Evolutionary conservation across 2,797 vertebrate species (phyloP).

Genomic region (Anableps anableps): DNA sequence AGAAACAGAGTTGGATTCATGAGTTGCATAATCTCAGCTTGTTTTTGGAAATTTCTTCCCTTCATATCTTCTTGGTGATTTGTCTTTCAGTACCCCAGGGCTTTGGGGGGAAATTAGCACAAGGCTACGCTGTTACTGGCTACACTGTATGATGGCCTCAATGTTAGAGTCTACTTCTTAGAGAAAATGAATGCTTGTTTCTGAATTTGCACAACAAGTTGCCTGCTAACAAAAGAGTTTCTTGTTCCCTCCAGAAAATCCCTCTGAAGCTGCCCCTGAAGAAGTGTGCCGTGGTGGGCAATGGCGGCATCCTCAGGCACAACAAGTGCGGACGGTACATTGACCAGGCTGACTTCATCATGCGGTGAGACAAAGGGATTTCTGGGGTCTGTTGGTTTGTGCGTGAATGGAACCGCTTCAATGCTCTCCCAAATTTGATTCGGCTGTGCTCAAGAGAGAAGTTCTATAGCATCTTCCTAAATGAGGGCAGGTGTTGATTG

Average conservation of each 20-base stretch:
- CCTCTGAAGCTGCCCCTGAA: slow-evolving; percentile 92
- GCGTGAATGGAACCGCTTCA: neutral
- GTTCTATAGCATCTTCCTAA: slow-evolving; percentile 18
- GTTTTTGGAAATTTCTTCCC: neutral
- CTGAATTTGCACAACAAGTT: neutral
- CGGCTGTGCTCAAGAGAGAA: slow-evolving; percentile 6
- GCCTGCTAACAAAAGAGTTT: slow-evolving; percentile 7
- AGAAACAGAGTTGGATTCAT: slow-evolving; percentile 9
- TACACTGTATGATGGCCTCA: neutral
- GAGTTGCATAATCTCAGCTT: slow-evolving; percentile 7
- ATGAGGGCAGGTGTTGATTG: slow-evolving; percentile 38
- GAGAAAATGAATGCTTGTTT: slow-evolving; percentile 4
- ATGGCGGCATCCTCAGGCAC: slow-evolving; percentile 92
- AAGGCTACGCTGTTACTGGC: neutral
- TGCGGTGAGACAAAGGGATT: slow-evolving; percentile 84
- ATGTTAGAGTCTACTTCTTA: neutral
- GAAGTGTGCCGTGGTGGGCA: slow-evolving; percentile 96
- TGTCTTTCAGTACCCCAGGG: neutral
- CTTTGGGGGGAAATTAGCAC: slow-evolving; percentile 20
- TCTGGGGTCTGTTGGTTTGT: neutral
- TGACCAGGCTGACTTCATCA: slow-evolving; percentile 92
- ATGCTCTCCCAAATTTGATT: slow-evolving; percentile 14
- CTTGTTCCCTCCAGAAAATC: slow-evolving; percentile 82
- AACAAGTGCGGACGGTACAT: slow-evolving; percentile 92
- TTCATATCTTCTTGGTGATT: neutral